Conservation (phyloP, 64 coral and sea anemone species). For the Montipora sp. region DNA sequence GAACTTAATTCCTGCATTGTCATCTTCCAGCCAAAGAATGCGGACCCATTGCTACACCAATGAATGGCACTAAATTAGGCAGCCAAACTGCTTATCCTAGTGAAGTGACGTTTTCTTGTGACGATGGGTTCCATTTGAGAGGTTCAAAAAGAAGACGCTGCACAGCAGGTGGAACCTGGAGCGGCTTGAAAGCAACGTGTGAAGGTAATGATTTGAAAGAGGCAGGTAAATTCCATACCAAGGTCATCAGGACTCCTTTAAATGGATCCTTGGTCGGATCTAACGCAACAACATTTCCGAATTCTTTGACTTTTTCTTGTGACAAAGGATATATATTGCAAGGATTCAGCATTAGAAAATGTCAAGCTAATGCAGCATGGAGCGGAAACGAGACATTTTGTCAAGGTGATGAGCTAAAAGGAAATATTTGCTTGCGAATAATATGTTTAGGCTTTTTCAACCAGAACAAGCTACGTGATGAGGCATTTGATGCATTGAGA, state of each 20-base stretch:
- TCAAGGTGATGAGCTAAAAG: not conserved
- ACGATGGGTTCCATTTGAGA: not conserved
- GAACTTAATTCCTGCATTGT: not conserved
- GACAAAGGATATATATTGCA: slow-evolving; percentile 12
- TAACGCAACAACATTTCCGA: not conserved
- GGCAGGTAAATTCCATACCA: no score
- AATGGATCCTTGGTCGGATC: not conserved
- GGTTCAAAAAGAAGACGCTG: not conserved
- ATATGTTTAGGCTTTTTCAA: no score
- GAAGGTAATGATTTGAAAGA: not conserved
- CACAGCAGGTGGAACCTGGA: slow-evolving; percentile 13
- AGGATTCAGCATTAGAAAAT: slow-evolving; percentile 19
- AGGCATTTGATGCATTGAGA: no score
- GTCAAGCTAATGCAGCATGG: slow-evolving; percentile 52
- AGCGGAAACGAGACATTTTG: slow-evolving; percentile 38
- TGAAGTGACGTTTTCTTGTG: not conserved
- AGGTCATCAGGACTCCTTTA: not conserved
- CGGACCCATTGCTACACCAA: not conserved
- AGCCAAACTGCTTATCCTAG: slow-evolving; percentile 5
- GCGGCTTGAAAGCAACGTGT: slow-evolving; percentile 29
- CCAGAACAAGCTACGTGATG: no score
- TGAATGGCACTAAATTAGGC: slow-evolving; percentile 4
- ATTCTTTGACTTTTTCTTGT: not conserved
- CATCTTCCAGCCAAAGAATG: not conserved
- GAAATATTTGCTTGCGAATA: no score